Evolutionary conservation across 2,888 invertebrate genomes (phyloP), one percentile per base, ranked within the genome.

Genomic region (Oligia latruncula): DNA sequence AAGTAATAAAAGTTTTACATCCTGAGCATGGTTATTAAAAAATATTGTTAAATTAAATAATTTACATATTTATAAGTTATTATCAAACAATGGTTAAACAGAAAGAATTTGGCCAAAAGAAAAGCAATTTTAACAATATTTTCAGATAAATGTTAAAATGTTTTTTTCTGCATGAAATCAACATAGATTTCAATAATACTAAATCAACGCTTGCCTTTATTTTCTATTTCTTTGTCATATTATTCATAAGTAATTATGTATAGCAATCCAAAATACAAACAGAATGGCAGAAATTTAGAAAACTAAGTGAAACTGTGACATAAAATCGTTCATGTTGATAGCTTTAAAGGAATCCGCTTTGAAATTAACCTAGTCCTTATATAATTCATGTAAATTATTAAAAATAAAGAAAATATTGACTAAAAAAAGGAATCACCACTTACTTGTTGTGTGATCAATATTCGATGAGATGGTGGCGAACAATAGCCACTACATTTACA

Each of bases 391-490:
- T 29, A 20, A 29, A 64, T n/a, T 0, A 64, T 13, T 46, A 35
- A 40, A 65, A 49, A 4, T 40, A 74, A 8, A 46, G 5, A 13
- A n/a, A 52, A 17, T 46, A 0, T 0, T 60, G 13, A 66, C 58
- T 20, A 64, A 67, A 23, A 74, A 65, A 68, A 68, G 20, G 46
- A 66, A 66, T 72, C 58, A 20, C 55, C 58, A 88, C 88, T 88
- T 88, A 88, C 88, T 82, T 88, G 80, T 66, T 82, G 78, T 82
- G 55, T 68, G 84, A 88, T 80, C 76, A 80, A 77, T 79, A 81
- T 70, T 71, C 68, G 75, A 43, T 60, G 77, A 71, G 46, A 78
- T 52, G 74, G 78, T 78, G 60, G 70, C 65, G 73, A 77, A 80
- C 70, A 75, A 77, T 64, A 74, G 78, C 46, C 82, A 84, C 79